Conservation (phyloP, 2,797 vertebrate species). For the Phylloscopus collybita region DNA sequence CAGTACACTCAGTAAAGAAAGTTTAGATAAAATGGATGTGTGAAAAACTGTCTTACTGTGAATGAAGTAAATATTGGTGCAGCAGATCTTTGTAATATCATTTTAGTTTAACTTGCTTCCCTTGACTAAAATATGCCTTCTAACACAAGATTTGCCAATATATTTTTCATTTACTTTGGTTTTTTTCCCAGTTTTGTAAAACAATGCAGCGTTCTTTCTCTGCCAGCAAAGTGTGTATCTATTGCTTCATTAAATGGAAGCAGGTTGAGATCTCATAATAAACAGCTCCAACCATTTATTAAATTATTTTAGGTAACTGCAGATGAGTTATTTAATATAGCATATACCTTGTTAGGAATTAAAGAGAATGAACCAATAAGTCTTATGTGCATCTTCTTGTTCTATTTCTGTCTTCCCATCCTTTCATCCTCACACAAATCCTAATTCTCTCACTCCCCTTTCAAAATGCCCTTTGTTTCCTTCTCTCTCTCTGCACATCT, state of each 20-base stretch:
- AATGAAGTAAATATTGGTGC: neutral
- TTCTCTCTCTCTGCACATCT: conserved; percentile 30
- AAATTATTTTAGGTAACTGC: neutral
- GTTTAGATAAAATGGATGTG: neutral
- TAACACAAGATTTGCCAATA: neutral
- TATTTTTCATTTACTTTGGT: neutral
- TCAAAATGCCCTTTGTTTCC: conserved; percentile 34
- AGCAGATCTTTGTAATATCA: neutral
- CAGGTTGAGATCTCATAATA: neutral
- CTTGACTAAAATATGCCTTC: neutral
- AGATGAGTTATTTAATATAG: neutral
- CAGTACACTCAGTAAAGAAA: neutral
- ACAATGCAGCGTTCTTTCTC: neutral
- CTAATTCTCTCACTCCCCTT: neutral
- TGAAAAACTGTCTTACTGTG: neutral
- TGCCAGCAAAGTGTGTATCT: neutral
- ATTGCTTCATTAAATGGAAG: neutral
- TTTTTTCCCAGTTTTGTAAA: neutral
- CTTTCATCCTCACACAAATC: neutral
- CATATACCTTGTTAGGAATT: neutral
- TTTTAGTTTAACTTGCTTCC: neutral
- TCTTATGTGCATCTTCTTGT: neutral
- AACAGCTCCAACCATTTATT: neutral
- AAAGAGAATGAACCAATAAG: neutral
- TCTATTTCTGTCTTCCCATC: neutral